Base-by-base conservation (phyloP, 2,888 invertebrate species). In the Ctena decussata region DNA sequence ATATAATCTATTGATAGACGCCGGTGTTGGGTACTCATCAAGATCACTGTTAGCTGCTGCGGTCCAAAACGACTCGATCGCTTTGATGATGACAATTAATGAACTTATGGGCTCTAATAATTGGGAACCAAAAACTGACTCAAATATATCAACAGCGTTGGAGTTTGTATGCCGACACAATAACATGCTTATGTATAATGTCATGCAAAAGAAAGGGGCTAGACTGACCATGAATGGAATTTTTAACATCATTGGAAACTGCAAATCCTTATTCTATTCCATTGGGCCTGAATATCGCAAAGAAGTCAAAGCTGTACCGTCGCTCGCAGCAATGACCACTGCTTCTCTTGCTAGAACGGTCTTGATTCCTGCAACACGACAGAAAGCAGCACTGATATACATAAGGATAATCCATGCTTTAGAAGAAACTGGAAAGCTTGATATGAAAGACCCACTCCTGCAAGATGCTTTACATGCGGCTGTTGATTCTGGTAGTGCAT, bases 111-210 rank as follows among this genome's bases (percentile, higher is more conserved):
- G 32, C 6, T 3, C 32, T 1, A 30, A 41, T 18, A 8, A 1
- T 11, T 75, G 75, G 75, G 37, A 60, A 15, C 75, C 75, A 18
- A 12, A 30, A 21, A 35, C 35, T 3, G 75, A 75, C 30, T 15
- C 32, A 24, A 75, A 75, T 35, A 60, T 75, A 12, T 60, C 37
- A 18, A 37, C 3, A n/a, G 8, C 75, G 30, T 60, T 75, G 21
- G 41, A 39, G 2, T 15, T 60, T 11, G 24, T 35, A 12, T 57
- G 49, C 15, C 53, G 21, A 11, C 75, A 46, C 15, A 32, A 35
- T 18, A 75, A 75, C 39, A 35, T 39, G 27, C 24, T 46, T 18
- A 53, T 75, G 75, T 75, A 35, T 39, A 75, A 75, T 39, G 39
- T 60, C 24, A 18, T 75, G 2, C 35, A 39, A 24, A 75, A 75